Base-by-base conservation (phyloP, 2,888 invertebrate species). In the Nasonia oneida region DNA sequence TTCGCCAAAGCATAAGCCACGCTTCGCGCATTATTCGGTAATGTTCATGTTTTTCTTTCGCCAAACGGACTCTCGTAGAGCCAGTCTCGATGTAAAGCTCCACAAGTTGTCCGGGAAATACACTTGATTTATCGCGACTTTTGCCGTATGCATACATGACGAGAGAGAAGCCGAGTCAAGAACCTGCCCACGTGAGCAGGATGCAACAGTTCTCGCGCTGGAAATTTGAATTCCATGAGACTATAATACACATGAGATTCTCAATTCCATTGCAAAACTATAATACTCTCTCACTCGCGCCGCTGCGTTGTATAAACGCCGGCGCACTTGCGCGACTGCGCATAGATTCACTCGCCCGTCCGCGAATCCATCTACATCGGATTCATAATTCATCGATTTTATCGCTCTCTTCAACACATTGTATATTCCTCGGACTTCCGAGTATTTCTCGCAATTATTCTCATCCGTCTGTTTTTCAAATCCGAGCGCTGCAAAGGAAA, bases 11-110 rank as follows among this genome's bases (percentile, higher is more conserved):
- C 3, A 29, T 29, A 47, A 47, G 42, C 42, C 37, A 23, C n/a
- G 29, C 29, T 53, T 67, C 53, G 42, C 70, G 18, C 5, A 78
- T n/a, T 57, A 78, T n/a, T 57, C 67, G 50, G 23, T 74, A 37
- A n/a, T 15, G 33, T 73, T 57, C 23, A 37, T 61, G 57, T 61
- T 10, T 39, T 57, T 6, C 0, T 33, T n/a, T 70, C 15, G 70
- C 14, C 29, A 29, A 33, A 29, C 29, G 5, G 2, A 37, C 12
- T 18, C 18, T 57, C 15, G n/a, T 57, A 57, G n/a, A 57, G 18
- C 15, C 4, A 4, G 15, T 15, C 29, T 29, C 12, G 42, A 47
- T 47, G 29, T 10, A 47, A 47, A 23, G 23, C 23, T 8, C 0
- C 6, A 53, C 15, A 15, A 57, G n/a, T 57, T 57, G 18, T 57